phyloP scores from a whole-genome alignment of 2,113 vertebrate species.

The Anseranas semipalmata region DNA sequence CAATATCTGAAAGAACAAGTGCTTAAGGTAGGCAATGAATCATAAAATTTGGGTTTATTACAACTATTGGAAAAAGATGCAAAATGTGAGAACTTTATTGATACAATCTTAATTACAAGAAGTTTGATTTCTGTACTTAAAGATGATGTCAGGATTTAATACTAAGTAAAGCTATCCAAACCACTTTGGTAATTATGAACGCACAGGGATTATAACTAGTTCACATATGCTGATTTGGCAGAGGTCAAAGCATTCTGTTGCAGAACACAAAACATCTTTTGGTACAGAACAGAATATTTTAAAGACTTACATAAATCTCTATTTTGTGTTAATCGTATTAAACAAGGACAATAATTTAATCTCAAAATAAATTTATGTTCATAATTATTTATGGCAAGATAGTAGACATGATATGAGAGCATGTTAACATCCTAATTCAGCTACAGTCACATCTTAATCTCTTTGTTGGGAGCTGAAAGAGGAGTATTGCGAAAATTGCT shows the following conservation, averaged over 20 bases:
- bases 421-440: neutral
- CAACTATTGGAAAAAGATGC: slow-evolving; percentile 4
- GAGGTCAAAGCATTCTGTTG: neutral
- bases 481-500: neutral
- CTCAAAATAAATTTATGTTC: neutral
- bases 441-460: neutral
- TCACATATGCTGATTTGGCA: slow-evolving; percentile 3
- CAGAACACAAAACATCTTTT: neutral
- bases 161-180: neutral
- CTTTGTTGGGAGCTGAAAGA: neutral
- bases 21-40: neutral
- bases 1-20: slow-evolving; percentile 27
- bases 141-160: slow-evolving; percentile 33
- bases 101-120: neutral
- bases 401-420: neutral
- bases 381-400: neutral
- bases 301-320: neutral
- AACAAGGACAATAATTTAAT: neutral
- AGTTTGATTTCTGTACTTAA: slow-evolving; percentile 17
- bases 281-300: neutral
- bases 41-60: neutral
- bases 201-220: neutral
- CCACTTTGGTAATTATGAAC: neutral
- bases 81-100: neutral
- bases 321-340: neutral